A percentile compares a stretch with the other conserved stretches of the same genome.
Conservation (phyloP, 2,113 vertebrate species). For the Sander lucioperca region DNA sequence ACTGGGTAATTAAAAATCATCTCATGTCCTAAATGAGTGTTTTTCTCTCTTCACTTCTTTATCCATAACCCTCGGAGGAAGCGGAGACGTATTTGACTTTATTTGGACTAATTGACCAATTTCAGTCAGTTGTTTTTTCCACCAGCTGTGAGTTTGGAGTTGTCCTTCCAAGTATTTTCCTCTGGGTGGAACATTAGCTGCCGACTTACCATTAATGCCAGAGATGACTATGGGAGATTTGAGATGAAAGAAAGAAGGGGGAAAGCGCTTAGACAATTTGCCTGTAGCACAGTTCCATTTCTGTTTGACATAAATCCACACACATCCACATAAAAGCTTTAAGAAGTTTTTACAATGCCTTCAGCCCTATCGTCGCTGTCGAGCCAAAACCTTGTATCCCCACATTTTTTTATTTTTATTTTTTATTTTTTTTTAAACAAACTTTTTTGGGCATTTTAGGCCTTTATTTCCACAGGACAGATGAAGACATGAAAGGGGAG, state of each 20-base stretch:
- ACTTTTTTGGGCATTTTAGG: too few relatives aligned
- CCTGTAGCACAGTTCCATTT: neutral
- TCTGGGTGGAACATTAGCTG: conserved; percentile 50
- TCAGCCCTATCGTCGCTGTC: neutral
- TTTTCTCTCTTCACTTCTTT: conserved; percentile 21
- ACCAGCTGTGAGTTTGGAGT: conserved; percentile 62
- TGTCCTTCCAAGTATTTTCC: conserved; percentile 49
- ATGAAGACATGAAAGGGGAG: too few relatives aligned
- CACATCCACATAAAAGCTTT: neutral
- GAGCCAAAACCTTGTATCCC: too few relatives aligned
- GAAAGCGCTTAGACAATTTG: conserved; percentile 6
- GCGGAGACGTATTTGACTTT: conserved; percentile 41
- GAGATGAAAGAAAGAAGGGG: conserved; percentile 7
- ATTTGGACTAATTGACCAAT: conserved; percentile 69
- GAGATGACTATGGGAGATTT: conserved; percentile 13
- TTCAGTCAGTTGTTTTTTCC: conserved; percentile 48
- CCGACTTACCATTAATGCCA: conserved; percentile 28
- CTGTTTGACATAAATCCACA: neutral
- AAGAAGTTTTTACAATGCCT: neutral
- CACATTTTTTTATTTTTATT: too few relatives aligned
- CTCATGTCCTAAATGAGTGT: conserved; percentile 59
- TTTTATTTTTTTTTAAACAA: too few relatives aligned
- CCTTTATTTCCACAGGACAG: too few relatives aligned
- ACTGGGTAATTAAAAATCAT: conserved; percentile 76
- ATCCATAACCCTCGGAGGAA: conserved; percentile 46